These are phyloP conservation scores for Bellardia pandia DNA, from an alignment of 2,888 invertebrate species.

Conservation along the genomic window DNA sequence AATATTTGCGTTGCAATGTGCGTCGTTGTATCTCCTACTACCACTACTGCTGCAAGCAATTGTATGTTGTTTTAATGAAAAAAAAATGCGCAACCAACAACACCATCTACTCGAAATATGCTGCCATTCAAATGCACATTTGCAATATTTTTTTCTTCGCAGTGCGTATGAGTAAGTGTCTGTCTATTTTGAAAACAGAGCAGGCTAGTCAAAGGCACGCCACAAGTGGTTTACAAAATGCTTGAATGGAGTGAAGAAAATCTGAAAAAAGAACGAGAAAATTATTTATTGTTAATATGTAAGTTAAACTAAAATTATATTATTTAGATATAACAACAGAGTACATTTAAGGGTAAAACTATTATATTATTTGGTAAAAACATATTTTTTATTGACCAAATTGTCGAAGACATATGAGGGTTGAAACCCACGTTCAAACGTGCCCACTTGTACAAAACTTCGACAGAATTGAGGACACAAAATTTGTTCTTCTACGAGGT, in stretches of 20 bases:
- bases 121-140: conserved; percentile 55
- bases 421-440: no score
- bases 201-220: conserved; percentile 20
- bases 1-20: conserved; percentile 52
- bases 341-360: no score
- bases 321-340: no score
- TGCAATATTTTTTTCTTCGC: conserved; percentile 28
- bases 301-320: no score
- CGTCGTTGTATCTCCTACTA: conserved; percentile 19
- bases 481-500: no score
- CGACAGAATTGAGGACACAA: no score
- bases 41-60: background rate
- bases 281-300: background rate
- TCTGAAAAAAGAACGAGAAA: background rate
- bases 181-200: conserved; percentile 17
- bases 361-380: no score
- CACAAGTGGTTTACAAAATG: background rate
- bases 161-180: background rate
- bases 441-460: no score
- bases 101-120: conserved; percentile 48
- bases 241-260: background rate
- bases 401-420: no score
- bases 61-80: conserved; percentile 13
- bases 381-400: no score
- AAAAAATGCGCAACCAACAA: conserved; percentile 44